Base-by-base conservation (phyloP, 23 tunicate genomes). In the Clavelina lepadiformis region DNA sequence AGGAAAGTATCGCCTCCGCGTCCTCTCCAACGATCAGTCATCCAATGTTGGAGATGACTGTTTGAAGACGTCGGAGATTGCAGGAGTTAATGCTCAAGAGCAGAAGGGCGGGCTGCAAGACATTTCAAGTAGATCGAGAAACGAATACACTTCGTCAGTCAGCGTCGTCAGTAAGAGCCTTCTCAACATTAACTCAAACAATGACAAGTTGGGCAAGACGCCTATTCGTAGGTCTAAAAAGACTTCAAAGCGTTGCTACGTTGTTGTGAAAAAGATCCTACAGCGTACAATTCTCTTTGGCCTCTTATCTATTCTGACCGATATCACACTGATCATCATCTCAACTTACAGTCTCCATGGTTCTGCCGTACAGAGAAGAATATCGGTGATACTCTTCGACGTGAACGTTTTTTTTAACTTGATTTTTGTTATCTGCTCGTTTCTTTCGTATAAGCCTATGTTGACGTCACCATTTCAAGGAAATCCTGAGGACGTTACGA, bases 401-500 rank as follows among this genome's bases (percentile, higher is more conserved):
- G 22, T 63, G 25, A 63, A 63, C 50, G 68, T 63, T 15, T 63
- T 63, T 35, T 15, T 63, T 5, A 63, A 63, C 29, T 21, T 63
- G 22, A 34, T 63, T 50, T 33, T 63, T 13, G 68, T 63, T 3
- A 33, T 63, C 7, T 5, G 36, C 34, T 63, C 68, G 22, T 63
- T 63, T 36, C 20, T 36, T 29, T 36, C 68, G 22, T 63, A 35
- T 15, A 63, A 36, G 50, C 7, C 36, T 3, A 63, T 63, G 68
- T 28, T 63, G 50, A 13, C 50, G 24, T 63, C 68, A 63, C 68
- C 68, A 18, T 63, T n/a, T n/a, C n/a, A n/a, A n/a, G n/a, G n/a
- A n/a, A n/a, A n/a, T n/a, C n/a, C n/a, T n/a, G n/a, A n/a, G n/a
- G n/a, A n/a, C n/a, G n/a, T n/a, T n/a, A n/a, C n/a, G n/a, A n/a